Evolutionary conservation across 2,888 invertebrate species (phyloP).

Genomic region (Lymantria dispar): DNA sequence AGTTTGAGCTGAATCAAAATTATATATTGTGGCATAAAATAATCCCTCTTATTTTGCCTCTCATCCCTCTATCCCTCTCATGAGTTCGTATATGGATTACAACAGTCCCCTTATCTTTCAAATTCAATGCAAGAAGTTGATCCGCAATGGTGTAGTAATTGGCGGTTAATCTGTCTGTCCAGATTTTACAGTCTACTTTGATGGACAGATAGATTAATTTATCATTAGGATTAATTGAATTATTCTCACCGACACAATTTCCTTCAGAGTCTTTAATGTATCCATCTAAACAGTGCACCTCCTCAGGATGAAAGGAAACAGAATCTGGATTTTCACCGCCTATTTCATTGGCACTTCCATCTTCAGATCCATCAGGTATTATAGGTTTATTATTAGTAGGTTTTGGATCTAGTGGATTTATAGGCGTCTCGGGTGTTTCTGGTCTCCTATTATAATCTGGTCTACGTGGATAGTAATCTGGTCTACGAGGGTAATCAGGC

Average conservation of each 20-base stretch:
- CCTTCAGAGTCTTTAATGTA: slow-evolving; percentile 78
- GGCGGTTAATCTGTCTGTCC: no score
- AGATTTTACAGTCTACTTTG: no score
- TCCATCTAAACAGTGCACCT: slow-evolving; percentile 74
- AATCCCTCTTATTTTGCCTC: no score
- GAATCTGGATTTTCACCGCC: slow-evolving; percentile 25
- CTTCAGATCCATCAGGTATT: slow-evolving; percentile 33
- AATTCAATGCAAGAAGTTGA: no score
- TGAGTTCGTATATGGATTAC: no score
- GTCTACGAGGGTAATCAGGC: slow-evolving; percentile 16
- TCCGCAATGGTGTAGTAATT: no score
- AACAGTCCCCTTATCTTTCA: no score
- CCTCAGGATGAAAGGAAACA: slow-evolving; percentile 44
- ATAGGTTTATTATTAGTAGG: slow-evolving; percentile 8
- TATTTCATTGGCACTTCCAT: slow-evolving; percentile 31
- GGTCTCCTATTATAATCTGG: slow-evolving; percentile 20
- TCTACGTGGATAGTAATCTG: slow-evolving; percentile 21
- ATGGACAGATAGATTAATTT: no score
- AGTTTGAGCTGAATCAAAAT: no score
- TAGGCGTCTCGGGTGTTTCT: slow-evolving; percentile 5
- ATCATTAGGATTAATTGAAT: no score
- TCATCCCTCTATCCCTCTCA: no score
- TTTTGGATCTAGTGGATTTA: slow-evolving; percentile 8
- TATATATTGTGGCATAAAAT: no score
- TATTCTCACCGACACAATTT: slow-evolving; percentile 80